Percentiles rank a stretch among this genome's conserved stretches.
Conservation (phyloP, 2,888 invertebrate species). For the Leptura quadrifasciata region DNA sequence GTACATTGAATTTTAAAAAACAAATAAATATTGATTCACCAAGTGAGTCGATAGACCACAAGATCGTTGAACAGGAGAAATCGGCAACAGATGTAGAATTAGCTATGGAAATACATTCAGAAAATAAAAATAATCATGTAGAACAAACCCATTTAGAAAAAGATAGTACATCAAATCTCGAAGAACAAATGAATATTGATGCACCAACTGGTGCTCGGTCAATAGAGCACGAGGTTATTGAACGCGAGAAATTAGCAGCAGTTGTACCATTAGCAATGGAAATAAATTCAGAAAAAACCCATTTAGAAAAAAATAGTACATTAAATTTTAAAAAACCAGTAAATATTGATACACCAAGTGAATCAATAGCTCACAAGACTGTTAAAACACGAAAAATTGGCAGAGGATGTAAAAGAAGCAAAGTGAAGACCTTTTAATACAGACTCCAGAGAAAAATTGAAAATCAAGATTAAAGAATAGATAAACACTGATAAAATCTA, state of each 20-base stretch:
- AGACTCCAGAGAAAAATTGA: not conserved
- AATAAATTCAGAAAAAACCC: not conserved
- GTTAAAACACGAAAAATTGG: too few relatives aligned
- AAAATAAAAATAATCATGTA: not conserved
- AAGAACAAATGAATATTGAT: not conserved
- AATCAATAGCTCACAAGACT: too few relatives aligned
- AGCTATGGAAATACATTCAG: not conserved
- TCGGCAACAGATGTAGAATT: not conserved
- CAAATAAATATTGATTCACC: not conserved
- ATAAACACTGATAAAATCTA: not conserved
- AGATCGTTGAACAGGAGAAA: not conserved
- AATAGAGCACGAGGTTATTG: too few relatives aligned
- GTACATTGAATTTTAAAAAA: too few relatives aligned
- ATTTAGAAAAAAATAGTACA: not conserved
- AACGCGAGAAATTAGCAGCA: too few relatives aligned
- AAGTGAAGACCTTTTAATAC: too few relatives aligned
- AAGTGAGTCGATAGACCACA: not conserved
- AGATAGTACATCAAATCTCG: not conserved
- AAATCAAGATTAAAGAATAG: not conserved
- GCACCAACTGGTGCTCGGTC: too few relatives aligned
- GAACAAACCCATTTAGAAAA: too few relatives aligned
- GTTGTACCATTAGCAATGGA: not conserved
- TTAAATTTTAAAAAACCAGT: not conserved
- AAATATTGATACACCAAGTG: not conserved
- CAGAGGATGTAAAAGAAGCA: too few relatives aligned